Evolutionary conservation across 1,140 invertebrate species (phyloP).

Genomic region (Metopolophium dirhodum): DNA sequence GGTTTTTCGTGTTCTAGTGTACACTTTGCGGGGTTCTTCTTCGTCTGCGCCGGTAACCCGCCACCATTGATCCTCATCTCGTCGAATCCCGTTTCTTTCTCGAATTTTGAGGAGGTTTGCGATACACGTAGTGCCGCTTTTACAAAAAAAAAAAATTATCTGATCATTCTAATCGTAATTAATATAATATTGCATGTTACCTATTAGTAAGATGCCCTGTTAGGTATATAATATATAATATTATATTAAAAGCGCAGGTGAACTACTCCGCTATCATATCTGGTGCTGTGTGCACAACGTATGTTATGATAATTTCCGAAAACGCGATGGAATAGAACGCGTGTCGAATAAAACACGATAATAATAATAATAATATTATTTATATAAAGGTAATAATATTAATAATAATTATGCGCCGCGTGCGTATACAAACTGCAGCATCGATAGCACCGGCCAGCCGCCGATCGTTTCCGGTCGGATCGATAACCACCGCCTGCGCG

Average conservation of each 20-base stretch:
- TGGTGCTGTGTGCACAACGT: not conserved
- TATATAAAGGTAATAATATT: not conserved
- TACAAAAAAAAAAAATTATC: too few relatives aligned
- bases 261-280: not conserved
- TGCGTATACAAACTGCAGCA: not conserved
- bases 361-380: not conserved
- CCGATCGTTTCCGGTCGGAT: conserved; percentile 40
- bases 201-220: too few relatives aligned
- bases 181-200: too few relatives aligned
- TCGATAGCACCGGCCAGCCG: not conserved
- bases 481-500: not conserved
- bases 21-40: too few relatives aligned
- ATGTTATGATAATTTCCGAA: not conserved
- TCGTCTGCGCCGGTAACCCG: too few relatives aligned
- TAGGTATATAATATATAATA: too few relatives aligned
- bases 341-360: conserved; percentile 1
- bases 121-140: too few relatives aligned
- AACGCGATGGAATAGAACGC: not conserved
- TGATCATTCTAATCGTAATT: too few relatives aligned
- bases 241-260: not conserved
- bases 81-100: too few relatives aligned
- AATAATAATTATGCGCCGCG: not conserved
- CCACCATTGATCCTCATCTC: too few relatives aligned
- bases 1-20: too few relatives aligned
- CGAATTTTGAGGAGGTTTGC: too few relatives aligned